These are phyloP conservation scores for Dipodomys ordii DNA, from an alignment of 2,113 vertebrate genomes.

Conservation along the genomic window DNA sequence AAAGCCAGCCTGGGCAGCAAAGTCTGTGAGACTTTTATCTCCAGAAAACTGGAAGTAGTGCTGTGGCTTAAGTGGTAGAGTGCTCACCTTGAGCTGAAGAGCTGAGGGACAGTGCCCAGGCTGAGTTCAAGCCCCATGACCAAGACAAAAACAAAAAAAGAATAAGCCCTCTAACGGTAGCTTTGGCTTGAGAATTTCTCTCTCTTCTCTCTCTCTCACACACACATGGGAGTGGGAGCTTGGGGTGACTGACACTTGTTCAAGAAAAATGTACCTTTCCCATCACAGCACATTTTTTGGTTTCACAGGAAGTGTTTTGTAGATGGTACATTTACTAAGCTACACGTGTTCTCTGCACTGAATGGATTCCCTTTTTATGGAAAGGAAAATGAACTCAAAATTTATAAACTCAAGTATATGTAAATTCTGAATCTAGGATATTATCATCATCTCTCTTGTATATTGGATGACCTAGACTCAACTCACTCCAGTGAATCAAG, in stretches of 20 bases:
- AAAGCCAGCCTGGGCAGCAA: too few species aligned
- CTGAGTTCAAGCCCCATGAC: too few species aligned
- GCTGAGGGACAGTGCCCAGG: background rate
- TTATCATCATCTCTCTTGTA: background rate
- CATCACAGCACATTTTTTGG: background rate
- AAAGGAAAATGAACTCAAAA: slow-evolving; percentile 31
- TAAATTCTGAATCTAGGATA: slow-evolving; percentile 14
- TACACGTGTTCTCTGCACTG: background rate
- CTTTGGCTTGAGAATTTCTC: background rate
- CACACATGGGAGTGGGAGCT: background rate
- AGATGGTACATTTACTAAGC: background rate
- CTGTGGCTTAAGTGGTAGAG: too few species aligned
- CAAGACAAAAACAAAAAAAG: too few species aligned
- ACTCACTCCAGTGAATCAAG: background rate
- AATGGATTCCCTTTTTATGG: background rate
- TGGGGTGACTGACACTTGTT: background rate
- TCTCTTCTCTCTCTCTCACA: too few species aligned
- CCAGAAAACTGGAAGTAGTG: too few species aligned
- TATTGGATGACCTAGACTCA: background rate
- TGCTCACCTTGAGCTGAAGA: too few species aligned
- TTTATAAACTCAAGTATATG: background rate
- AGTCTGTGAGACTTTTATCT: too few species aligned
- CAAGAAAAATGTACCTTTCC: background rate
- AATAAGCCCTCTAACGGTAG: background rate
- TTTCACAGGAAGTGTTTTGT: background rate